phyloP scores from a whole-genome alignment of 2,797 vertebrate genomes.

The Acanthurus tractus region DNA sequence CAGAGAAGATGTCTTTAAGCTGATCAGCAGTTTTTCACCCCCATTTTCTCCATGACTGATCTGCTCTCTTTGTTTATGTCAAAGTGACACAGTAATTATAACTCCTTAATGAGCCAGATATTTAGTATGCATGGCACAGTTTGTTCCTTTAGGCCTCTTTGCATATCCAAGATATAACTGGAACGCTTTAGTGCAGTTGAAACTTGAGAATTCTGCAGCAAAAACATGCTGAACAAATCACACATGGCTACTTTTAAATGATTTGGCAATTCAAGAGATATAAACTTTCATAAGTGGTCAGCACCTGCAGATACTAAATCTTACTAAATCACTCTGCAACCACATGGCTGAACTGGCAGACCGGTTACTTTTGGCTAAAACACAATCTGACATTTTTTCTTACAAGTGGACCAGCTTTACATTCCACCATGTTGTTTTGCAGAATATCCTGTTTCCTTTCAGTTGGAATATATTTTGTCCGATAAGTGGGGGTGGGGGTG shows the following conservation, averaged over 20 bases:
- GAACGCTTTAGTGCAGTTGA: constrained; percentile 27
- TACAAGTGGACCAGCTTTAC: constrained; percentile 5
- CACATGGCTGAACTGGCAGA: neutral
- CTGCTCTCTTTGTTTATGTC: constrained; percentile 57
- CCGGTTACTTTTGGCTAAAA: neutral
- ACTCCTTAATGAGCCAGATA: constrained; percentile 56
- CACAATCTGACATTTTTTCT: neutral
- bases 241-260: constrained; percentile 2
- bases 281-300: constrained; percentile 12
- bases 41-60: constrained; percentile 48
- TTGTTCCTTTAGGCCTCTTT: constrained; percentile 48
- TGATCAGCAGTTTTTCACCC: constrained; percentile 59
- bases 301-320: constrained; percentile 11
- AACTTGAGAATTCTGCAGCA: constrained; percentile 42
- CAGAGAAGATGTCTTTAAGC: constrained; percentile 46
- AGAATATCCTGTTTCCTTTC: constrained; percentile 30
- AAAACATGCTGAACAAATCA: constrained; percentile 22
- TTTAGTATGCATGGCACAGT: constrained; percentile 61
- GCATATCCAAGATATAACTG: constrained; percentile 45
- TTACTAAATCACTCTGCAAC: constrained; percentile 1
- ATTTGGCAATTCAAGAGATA: constrained; percentile 6
- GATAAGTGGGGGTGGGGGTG: neutral
- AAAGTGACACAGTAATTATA: constrained; percentile 77
- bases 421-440: constrained; percentile 25
- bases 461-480: constrained; percentile 11